Evolutionary conservation across 2,888 invertebrate genomes (phyloP).

Genomic region (Drosophila robusta): DNA sequence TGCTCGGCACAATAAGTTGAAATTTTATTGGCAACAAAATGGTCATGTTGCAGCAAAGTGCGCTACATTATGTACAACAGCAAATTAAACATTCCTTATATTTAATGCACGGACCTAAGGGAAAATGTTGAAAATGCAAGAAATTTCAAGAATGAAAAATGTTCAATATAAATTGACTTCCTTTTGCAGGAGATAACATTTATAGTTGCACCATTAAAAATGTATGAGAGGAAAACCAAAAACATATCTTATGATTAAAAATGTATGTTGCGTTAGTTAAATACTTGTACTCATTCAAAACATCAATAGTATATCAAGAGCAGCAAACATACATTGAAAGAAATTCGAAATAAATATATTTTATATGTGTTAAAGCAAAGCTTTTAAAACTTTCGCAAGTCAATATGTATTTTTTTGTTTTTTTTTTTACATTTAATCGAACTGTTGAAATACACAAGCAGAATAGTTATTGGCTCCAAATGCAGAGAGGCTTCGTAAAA

Average conservation of each 20-base stretch:
- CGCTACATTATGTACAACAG: constrained; percentile 37
- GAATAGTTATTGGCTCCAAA: too few species aligned
- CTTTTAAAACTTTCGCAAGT: too few species aligned
- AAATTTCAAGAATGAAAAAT: neutral
- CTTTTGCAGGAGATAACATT: neutral
- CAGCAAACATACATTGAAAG: neutral
- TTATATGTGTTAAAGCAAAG: too few species aligned
- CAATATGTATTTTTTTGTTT: too few species aligned
- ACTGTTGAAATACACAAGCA: too few species aligned
- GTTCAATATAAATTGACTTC: neutral
- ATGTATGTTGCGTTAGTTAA: neutral
- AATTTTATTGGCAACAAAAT: constrained; percentile 72
- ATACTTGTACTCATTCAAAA: neutral
- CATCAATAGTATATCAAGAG: too few species aligned
- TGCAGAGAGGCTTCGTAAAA: too few species aligned
- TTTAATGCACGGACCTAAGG: constrained; percentile 6
- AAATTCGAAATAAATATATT: neutral
- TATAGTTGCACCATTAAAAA: neutral
- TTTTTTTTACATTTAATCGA: too few species aligned
- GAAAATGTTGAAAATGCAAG: neutral
- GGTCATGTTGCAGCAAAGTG: constrained; percentile 39
- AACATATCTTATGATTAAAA: neutral
- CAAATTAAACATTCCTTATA: constrained; percentile 43
- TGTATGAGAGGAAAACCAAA: neutral
- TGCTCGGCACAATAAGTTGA: constrained; percentile 27